Percentiles rank a stretch among this genome's conserved stretches.
Conservation (phyloP, 2,113 vertebrate species). For the Scophthalmus maximus region DNA sequence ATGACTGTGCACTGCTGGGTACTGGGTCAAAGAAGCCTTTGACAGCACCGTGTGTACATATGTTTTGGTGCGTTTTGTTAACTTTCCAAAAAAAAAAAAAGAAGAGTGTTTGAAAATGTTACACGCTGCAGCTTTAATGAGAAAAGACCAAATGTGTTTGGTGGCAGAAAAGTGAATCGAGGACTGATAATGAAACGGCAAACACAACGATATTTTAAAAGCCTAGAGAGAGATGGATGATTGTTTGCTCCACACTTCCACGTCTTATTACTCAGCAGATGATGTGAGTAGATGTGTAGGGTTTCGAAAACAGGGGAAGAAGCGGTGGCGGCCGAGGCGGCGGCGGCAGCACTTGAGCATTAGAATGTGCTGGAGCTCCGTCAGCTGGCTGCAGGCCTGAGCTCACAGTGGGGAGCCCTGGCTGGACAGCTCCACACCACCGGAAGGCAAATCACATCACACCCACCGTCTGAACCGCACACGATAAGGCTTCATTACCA, state of each 20-base stretch:
- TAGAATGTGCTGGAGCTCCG: constrained; percentile 69
- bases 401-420: constrained; percentile 37
- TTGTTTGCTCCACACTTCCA: neutral
- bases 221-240: neutral
- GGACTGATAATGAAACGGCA: neutral
- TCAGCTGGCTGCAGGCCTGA: constrained; percentile 69
- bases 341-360: constrained; percentile 46
- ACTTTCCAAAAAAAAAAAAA: no score
- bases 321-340: constrained; percentile 5
- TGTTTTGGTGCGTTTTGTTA: neutral
- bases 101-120: neutral
- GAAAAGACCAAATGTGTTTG: neutral
- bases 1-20: neutral
- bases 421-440: constrained; percentile 55
- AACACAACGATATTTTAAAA: neutral
- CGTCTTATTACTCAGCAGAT: neutral
- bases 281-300: neutral
- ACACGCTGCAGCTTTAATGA: neutral
- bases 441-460: constrained; percentile 75
- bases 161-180: neutral
- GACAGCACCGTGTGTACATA: no score
- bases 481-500: constrained; percentile 86
- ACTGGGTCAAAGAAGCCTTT: no score
- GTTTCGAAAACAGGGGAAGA: neutral
- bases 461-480: constrained; percentile 75